Evolutionary conservation across 2,113 vertebrate species (phyloP).

Genomic region (Solenodon paradoxus): DNA sequence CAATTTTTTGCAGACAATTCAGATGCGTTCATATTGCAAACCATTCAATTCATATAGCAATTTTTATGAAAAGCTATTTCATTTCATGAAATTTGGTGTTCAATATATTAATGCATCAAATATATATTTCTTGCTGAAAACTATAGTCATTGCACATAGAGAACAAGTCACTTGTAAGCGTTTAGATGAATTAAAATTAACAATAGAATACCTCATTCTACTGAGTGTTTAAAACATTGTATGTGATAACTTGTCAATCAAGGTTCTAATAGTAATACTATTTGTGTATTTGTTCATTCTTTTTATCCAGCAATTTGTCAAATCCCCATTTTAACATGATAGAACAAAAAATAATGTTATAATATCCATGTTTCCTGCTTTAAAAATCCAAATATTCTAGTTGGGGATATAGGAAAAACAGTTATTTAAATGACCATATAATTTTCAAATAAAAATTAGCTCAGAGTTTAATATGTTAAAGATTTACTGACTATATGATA

Average conservation of each 20-base stretch:
- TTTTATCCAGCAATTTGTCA: neutral
- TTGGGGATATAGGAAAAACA: neutral
- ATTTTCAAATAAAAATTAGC: neutral
- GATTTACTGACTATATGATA: neutral
- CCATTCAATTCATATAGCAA: neutral
- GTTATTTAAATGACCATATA: neutral
- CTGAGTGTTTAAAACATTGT: neutral
- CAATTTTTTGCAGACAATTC: neutral
- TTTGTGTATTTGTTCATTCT: neutral
- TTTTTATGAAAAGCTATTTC: slow-evolving; percentile 25
- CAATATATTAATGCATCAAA: neutral
- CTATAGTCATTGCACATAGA: neutral
- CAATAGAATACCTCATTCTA: slow-evolving; percentile 16
- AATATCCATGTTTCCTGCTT: neutral
- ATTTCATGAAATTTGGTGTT: neutral
- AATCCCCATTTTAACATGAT: neutral
- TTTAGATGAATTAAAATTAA: slow-evolving; percentile 22
- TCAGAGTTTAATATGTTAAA: neutral
- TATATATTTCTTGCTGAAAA: neutral
- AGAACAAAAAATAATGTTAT: neutral
- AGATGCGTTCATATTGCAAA: neutral
- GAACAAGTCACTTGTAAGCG: neutral
- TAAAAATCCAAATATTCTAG: neutral
- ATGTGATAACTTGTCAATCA: neutral
- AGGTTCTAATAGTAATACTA: neutral